These are phyloP conservation scores for Agapornis roseicollis DNA, from an alignment of 2,113 vertebrate genomes.

Conservation along the genomic window DNA sequence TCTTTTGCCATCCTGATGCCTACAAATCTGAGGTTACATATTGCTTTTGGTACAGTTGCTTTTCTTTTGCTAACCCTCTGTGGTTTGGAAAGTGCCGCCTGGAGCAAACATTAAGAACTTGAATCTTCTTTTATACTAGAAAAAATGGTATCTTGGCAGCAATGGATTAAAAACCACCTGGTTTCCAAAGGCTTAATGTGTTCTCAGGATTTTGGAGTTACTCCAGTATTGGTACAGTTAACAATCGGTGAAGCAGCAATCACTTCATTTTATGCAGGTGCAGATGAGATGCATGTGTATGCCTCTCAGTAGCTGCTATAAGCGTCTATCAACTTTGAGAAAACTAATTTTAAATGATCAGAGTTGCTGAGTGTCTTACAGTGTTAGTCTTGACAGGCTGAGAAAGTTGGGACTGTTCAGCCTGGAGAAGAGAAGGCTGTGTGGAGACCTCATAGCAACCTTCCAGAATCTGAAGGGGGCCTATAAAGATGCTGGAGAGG, in stretches of 20 bases:
- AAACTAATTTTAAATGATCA: background rate
- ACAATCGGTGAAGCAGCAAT: background rate
- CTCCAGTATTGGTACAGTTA: background rate
- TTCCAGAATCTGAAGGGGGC: background rate
- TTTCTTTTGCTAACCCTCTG: background rate
- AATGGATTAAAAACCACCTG: background rate
- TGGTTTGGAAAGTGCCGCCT: background rate
- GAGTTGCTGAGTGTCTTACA: background rate
- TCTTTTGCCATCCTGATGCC: background rate
- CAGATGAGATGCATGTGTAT: background rate
- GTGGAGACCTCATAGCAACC: background rate
- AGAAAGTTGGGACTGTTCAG: background rate
- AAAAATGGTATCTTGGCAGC: background rate
- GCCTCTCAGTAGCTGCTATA: background rate
- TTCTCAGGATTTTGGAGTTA: background rate
- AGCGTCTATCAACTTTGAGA: background rate
- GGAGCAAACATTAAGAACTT: background rate
- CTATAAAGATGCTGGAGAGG: background rate
- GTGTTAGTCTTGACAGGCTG: background rate
- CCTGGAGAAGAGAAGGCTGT: background rate
- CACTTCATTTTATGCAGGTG: background rate
- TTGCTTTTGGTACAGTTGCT: background rate
- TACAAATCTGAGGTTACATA: background rate
- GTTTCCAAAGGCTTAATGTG: background rate
- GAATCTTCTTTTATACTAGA: background rate